These are phyloP conservation scores for Ophion slaviceki DNA, from an alignment of 2,888 invertebrate species.

Conservation along the genomic window DNA sequence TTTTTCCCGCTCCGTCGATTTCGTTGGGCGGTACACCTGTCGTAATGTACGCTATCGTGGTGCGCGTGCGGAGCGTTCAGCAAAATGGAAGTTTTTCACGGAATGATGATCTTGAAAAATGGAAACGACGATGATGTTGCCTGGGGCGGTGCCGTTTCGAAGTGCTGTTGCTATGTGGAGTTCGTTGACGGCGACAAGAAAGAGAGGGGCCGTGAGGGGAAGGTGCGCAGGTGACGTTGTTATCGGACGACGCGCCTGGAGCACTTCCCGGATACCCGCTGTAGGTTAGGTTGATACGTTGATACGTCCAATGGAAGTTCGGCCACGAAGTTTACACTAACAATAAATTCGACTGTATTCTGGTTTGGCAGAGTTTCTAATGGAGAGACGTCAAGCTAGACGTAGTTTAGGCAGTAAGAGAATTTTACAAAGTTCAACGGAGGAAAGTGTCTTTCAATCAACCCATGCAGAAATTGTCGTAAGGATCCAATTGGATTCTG, in stretches of 20 bases:
- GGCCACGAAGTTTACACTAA: too few species aligned
- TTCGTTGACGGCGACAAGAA: slow-evolving; percentile 40
- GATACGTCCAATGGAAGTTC: too few species aligned
- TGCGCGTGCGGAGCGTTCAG: slow-evolving; percentile 10
- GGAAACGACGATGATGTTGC: slow-evolving; percentile 26
- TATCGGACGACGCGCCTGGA: slow-evolving; percentile 19
- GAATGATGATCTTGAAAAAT: slow-evolving; percentile 27
- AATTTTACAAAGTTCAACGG: too few species aligned
- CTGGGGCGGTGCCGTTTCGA: slow-evolving; percentile 10
- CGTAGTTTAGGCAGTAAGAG: too few species aligned
- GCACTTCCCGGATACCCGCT: slow-evolving; percentile 18
- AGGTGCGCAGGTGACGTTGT: slow-evolving; percentile 31
- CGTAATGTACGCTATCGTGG: slow-evolving; percentile 43
- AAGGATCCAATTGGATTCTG: too few species aligned
- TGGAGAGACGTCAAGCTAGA: too few species aligned
- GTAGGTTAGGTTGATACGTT: too few species aligned
- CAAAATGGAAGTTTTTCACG: slow-evolving; percentile 41
- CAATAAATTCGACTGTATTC: too few species aligned
- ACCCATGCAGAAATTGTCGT: too few species aligned
- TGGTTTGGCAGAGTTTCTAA: too few species aligned
- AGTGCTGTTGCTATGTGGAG: slow-evolving; percentile 47
- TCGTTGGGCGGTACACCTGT: slow-evolving; percentile 45
- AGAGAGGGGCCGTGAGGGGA: background rate
- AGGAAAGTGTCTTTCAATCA: too few species aligned
- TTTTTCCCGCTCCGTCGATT: slow-evolving; percentile 41